Evolutionary conservation across 2,113 vertebrate species (phyloP).

Genomic region (Sorex fumeus): DNA sequence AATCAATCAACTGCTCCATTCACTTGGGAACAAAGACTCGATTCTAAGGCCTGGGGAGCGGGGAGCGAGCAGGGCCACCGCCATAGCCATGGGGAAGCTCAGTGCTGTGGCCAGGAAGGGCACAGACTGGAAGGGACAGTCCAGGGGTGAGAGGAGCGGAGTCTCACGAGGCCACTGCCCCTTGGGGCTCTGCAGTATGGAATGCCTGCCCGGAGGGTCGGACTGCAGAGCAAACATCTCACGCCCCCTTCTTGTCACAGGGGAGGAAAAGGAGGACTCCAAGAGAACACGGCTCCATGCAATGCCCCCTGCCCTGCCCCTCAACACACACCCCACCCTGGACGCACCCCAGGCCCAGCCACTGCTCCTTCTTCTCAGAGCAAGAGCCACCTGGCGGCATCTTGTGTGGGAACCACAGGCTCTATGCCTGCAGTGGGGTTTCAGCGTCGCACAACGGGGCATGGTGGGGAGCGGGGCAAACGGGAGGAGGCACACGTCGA

Average conservation of each 20-base stretch:
- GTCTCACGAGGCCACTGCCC: neutral
- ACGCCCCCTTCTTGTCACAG: neutral
- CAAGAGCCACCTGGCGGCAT: neutral
- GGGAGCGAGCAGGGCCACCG: neutral
- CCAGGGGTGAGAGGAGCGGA: neutral
- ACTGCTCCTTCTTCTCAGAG: neutral
- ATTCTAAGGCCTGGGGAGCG: conserved; percentile 17
- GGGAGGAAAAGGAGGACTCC: neutral
- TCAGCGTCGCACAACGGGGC: neutral
- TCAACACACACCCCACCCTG: too few relatives aligned
- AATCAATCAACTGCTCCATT: neutral
- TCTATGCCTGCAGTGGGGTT: neutral
- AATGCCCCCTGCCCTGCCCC: too few relatives aligned
- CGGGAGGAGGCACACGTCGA: neutral
- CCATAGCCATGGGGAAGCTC: neutral
- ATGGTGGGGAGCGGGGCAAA: neutral
- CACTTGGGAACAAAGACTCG: conserved; percentile 47
- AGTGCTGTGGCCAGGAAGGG: too few relatives aligned
- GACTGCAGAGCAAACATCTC: neutral
- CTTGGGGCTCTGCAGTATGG: neutral
- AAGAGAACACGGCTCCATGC: neutral
- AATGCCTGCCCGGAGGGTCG: too few relatives aligned
- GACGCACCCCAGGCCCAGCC: too few relatives aligned
- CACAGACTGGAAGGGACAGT: neutral
- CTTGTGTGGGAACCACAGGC: neutral